These are phyloP conservation scores for Drosophila macrothrix DNA, from an alignment of 2,888 invertebrate species.

Conservation along the genomic window DNA sequence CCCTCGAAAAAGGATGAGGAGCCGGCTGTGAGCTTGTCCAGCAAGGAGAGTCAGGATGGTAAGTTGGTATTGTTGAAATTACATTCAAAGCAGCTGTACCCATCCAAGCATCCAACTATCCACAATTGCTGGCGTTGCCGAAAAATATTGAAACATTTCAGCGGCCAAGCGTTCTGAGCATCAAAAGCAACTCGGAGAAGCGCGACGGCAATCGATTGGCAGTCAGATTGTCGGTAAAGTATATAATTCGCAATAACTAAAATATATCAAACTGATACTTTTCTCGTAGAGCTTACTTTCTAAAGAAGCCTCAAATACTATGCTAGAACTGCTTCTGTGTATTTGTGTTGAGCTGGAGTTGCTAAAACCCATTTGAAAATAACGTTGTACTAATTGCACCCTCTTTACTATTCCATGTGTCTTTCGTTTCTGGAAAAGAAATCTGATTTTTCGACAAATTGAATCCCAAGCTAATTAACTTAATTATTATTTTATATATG, in stretches of 20 bases:
- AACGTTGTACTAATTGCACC: constrained; percentile 41
- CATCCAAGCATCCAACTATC: constrained; percentile 18
- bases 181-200: constrained; percentile 69
- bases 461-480: neutral
- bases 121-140: constrained; percentile 23
- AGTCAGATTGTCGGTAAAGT: constrained; percentile 84
- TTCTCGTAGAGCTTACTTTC: constrained; percentile 59
- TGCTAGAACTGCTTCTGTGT: constrained; percentile 62
- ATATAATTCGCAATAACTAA: constrained; percentile 55
- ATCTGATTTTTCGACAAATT: constrained; percentile 3
- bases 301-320: constrained; percentile 3
- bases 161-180: constrained; percentile 72
- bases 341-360: constrained; percentile 44
- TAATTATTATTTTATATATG: neutral
- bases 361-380: neutral
- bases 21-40: constrained; percentile 85
- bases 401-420: constrained; percentile 21
- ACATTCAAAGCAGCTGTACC: constrained; percentile 1
- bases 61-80: constrained; percentile 65
- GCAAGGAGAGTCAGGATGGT: constrained; percentile 86
- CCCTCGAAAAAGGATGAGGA: constrained; percentile 89
- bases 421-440: constrained; percentile 1
- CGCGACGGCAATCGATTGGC: constrained; percentile 75
- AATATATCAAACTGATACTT: constrained; percentile 36
- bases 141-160: constrained; percentile 70